A percentile compares a stretch with the other conserved stretches of the same genome.
These are phyloP conservation scores for Chaunax sp. DNA, from an alignment of 2,797 vertebrate species.

Conservation along the genomic window DNA sequence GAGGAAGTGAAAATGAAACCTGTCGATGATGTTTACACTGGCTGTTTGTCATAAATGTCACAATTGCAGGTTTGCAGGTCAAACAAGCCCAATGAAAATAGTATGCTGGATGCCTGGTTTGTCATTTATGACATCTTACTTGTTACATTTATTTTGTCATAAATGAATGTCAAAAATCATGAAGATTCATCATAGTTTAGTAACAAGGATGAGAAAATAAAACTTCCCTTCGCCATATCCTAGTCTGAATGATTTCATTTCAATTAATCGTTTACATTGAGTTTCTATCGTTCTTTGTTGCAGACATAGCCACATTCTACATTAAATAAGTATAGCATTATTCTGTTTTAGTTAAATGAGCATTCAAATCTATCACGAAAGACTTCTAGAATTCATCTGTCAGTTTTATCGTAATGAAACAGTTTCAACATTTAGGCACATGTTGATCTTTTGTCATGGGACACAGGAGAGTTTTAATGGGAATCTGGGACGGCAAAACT, in stretches of 20 bases:
- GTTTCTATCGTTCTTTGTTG: background rate
- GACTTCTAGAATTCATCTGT: background rate
- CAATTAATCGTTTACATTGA: background rate
- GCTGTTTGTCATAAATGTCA: conserved; percentile 15
- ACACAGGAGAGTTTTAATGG: conserved; percentile 56
- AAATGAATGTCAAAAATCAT: too few species aligned
- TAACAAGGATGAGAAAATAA: too few species aligned
- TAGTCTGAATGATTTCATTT: background rate
- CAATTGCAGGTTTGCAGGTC: background rate
- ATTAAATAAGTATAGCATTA: too few species aligned
- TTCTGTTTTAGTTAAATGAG: background rate
- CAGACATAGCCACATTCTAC: background rate
- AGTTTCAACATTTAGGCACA: conserved; percentile 24
- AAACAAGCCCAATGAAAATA: background rate
- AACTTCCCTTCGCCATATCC: background rate
- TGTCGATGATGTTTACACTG: conserved; percentile 7
- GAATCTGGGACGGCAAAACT: conserved; percentile 67
- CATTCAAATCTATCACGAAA: background rate
- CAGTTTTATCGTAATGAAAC: background rate
- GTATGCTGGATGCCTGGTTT: background rate
- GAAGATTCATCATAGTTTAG: too few species aligned
- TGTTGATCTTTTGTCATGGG: conserved; percentile 40
- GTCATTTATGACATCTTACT: background rate
- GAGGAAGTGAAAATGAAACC: conserved; percentile 67
- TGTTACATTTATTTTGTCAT: too few species aligned